These are phyloP conservation scores for Malacosoma neustria DNA, from an alignment of 2,888 invertebrate genomes.

Conservation along the genomic window DNA sequence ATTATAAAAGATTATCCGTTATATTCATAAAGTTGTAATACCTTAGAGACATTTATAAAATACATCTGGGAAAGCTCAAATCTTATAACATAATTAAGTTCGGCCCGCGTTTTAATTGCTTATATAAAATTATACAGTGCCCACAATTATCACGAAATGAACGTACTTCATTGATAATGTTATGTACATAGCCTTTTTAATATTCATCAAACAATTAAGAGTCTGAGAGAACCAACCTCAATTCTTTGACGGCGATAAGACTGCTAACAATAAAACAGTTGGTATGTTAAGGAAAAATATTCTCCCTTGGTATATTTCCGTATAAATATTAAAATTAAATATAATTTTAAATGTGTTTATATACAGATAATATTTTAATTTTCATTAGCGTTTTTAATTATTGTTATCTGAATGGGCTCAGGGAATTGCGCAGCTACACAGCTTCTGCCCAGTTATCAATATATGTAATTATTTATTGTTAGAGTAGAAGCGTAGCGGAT, in stretches of 20 bases:
- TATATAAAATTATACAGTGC: conserved; percentile 34
- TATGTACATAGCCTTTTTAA: conserved; percentile 40
- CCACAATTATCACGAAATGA: conserved; percentile 26
- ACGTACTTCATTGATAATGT: conserved; percentile 36
- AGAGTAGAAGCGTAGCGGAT: conserved; percentile 59
- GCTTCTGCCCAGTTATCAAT: conserved; percentile 49
- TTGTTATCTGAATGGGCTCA: not conserved
- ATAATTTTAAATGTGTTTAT: too few species aligned
- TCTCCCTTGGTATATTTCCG: too few species aligned
- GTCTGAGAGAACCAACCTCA: conserved; percentile 37
- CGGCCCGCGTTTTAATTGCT: conserved; percentile 39
- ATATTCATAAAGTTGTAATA: not conserved
- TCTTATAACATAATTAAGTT: conserved; percentile 38
- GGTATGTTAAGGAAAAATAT: not conserved
- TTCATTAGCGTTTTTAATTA: not conserved
- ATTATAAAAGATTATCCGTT: not conserved
- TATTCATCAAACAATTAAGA: conserved; percentile 53
- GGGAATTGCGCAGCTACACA: conserved; percentile 11
- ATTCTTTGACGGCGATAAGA: conserved; percentile 29
- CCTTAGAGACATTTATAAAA: not conserved
- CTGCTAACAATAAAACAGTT: not conserved
- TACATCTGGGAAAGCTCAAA: conserved; percentile 23
- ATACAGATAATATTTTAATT: too few species aligned
- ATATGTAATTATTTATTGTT: conserved; percentile 68
- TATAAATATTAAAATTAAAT: too few species aligned